Conservation (phyloP, 1,140 invertebrate species). For the Kradibia gibbosae region DNA sequence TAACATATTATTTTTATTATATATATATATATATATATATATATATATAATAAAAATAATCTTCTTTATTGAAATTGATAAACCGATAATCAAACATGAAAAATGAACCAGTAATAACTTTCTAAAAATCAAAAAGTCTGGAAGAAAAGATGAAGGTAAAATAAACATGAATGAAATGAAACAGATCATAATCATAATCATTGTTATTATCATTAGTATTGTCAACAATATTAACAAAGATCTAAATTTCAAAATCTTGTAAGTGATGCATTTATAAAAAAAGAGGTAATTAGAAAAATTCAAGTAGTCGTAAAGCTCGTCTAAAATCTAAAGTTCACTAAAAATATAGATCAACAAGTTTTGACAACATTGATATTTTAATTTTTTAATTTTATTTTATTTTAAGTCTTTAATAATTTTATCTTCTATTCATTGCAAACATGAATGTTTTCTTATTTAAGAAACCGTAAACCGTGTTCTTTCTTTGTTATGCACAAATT, state of each 20-base stretch:
- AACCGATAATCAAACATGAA: conserved; percentile 20
- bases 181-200: not conserved
- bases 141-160: not conserved
- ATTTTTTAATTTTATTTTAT: no score
- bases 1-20: no score
- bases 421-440: not conserved
- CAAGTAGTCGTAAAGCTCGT: no score
- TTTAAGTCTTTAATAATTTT: conserved; percentile 8
- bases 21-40: no score
- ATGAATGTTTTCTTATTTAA: not conserved
- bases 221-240: conserved; percentile 1
- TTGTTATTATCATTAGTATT: not conserved
- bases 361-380: conserved; percentile 5
- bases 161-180: not conserved
- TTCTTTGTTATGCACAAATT: not conserved
- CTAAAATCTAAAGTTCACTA: conserved; percentile 19
- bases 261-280: no score
- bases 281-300: no score
- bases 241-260: not conserved
- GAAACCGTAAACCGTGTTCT: not conserved
- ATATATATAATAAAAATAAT: not conserved
- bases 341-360: conserved; percentile 42
- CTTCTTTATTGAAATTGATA: conserved; percentile 23
- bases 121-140: not conserved
- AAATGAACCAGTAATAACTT: not conserved